Percentiles rank a stretch among this genome's conserved stretches.
Evolutionary conservation across 2,797 vertebrate species (phyloP).

Genomic region (Danio kyathit): DNA sequence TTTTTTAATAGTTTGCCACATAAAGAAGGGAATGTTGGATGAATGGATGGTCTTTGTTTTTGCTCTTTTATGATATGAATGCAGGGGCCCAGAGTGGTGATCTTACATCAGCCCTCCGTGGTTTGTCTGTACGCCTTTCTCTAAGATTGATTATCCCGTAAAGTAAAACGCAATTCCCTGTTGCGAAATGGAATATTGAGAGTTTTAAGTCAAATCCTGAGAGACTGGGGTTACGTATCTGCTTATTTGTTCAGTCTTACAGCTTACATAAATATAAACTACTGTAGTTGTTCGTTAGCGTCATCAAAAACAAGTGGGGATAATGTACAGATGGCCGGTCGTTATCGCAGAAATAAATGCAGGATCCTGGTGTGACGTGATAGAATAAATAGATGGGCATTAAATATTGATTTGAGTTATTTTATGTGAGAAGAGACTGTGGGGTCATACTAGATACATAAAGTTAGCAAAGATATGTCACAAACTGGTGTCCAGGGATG

Average conservation of each 20-base stretch:
- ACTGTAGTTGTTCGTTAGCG: background rate
- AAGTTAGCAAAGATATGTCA: background rate
- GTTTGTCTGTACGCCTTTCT: conserved; percentile 23
- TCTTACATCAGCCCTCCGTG: conserved; percentile 1
- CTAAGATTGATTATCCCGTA: conserved; percentile 17
- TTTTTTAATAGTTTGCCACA: conserved; percentile 38
- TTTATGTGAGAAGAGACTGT: background rate
- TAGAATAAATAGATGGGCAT: conserved; percentile 6
- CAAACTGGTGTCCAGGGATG: too few species aligned
- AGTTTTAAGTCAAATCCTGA: conserved; percentile 1
- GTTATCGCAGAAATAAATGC: background rate
- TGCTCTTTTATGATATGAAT: conserved; percentile 33
- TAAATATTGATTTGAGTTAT: background rate
- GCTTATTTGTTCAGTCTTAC: background rate
- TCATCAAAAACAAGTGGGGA: background rate
- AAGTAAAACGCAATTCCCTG: conserved; percentile 4
- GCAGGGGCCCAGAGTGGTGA: background rate
- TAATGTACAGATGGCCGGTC: background rate
- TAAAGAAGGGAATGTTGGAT: conserved; percentile 35
- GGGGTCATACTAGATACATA: background rate
- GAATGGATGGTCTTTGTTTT: conserved; percentile 23
- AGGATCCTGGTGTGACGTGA: background rate
- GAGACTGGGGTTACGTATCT: conserved; percentile 8
- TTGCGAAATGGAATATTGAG: conserved; percentile 9
- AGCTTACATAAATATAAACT: conserved; percentile 13